phyloP scores from a whole-genome alignment of 2,113 vertebrate genomes.

The Telmatochromis bifrenatus region DNA sequence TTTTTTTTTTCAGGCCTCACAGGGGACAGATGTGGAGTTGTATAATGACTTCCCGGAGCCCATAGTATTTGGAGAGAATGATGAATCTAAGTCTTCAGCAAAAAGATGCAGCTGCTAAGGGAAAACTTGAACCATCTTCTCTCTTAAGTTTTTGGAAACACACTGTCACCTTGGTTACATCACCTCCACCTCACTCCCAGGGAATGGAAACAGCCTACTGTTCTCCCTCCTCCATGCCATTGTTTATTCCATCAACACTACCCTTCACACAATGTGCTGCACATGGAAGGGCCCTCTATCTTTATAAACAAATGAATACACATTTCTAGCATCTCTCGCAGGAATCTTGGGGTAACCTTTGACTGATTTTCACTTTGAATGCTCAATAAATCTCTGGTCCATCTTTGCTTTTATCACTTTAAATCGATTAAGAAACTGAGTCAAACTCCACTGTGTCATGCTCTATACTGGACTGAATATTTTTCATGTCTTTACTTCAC shows the following conservation, averaged over 20 bases:
- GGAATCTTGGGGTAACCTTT: background rate
- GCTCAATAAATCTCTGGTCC: background rate
- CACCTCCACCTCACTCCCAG: constrained; percentile 66
- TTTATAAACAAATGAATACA: background rate
- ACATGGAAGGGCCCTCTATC: constrained; percentile 19
- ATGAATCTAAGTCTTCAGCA: constrained; percentile 83
- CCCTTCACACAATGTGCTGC: constrained; percentile 23
- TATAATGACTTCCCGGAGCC: constrained; percentile 97
- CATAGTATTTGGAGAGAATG: constrained; percentile 94
- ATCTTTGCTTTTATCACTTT: background rate
- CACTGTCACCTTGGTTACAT: constrained; percentile 16
- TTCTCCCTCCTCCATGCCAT: constrained; percentile 41
- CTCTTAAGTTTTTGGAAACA: constrained; percentile 49
- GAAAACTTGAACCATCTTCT: constrained; percentile 74
- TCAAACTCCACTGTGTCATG: background rate
- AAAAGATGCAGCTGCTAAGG: constrained; percentile 96
- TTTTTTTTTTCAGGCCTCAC: background rate
- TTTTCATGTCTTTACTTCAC: background rate
- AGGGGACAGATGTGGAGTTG: constrained; percentile 93
- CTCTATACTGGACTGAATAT: background rate
- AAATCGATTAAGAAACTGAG: background rate
- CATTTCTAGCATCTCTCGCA: background rate
- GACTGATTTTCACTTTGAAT: background rate
- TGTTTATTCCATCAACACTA: constrained; percentile 20
- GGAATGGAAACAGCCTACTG: constrained; percentile 26